phyloP scores from a whole-genome alignment of 2,113 vertebrate genomes.

The Chloebia gouldiae region DNA sequence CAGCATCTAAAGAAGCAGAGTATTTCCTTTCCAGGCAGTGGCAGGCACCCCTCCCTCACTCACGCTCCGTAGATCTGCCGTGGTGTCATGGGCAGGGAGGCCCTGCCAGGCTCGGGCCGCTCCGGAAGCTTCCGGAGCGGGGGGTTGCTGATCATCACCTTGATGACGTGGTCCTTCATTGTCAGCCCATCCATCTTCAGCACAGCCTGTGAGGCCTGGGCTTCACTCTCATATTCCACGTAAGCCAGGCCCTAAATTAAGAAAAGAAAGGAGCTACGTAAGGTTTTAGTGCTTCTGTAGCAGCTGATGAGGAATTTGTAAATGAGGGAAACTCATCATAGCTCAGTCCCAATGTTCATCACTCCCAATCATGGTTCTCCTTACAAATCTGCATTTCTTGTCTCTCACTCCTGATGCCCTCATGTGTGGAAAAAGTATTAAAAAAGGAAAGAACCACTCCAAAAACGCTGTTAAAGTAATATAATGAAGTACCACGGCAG shows the following conservation, averaged over 20 bases:
- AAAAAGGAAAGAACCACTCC: neutral
- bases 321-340: too few species aligned
- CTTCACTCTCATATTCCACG: slow-evolving; percentile 90
- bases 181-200: slow-evolving; percentile 87
- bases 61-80: slow-evolving; percentile 84
- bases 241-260: slow-evolving; percentile 90
- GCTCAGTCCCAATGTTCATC: neutral
- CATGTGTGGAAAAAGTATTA: neutral
- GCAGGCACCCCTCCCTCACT: slow-evolving; percentile 62
- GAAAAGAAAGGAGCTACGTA: rapidly evolving
- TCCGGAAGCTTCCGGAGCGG: slow-evolving; percentile 79
- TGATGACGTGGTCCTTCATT: slow-evolving; percentile 81
- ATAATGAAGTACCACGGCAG: rapidly evolving
- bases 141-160: slow-evolving; percentile 95
- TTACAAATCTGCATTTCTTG: neutral
- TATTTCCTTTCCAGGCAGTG: rapidly evolving
- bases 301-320: rapidly evolving
- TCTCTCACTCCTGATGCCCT: neutral
- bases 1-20: rapidly evolving
- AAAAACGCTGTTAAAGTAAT: neutral
- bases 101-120: slow-evolving; percentile 57
- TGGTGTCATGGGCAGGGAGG: slow-evolving; percentile 34
- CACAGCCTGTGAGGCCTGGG: slow-evolving; percentile 90
- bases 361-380: too few species aligned
- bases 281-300: neutral